Base-by-base conservation (phyloP, 2,888 invertebrate genomes). In the Tinea pellionella region DNA sequence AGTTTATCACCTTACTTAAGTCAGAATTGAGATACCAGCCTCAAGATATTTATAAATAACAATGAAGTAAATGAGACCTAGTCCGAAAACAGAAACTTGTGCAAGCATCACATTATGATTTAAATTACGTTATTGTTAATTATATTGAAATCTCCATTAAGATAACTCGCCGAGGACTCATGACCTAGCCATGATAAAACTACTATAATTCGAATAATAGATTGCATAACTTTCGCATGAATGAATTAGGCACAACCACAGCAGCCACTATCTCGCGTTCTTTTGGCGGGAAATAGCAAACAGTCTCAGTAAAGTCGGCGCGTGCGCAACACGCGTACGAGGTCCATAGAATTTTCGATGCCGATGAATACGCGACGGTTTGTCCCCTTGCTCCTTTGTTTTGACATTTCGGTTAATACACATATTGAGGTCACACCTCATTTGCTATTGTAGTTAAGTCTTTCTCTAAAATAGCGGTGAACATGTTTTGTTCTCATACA, bases 371-470 rank as follows among this genome's bases (percentile, higher is more conserved):
- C 83, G 74, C 78, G 78, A 77, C 80, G 75, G 77, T 77, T 80
- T 75, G 79, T 84, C 80, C 78, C 76, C 76, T 77, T 77, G 72
- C 74, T 76, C 75, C 75, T 71, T 75, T 75, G 73, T 80, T 72
- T 72, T 72, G 70, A 72, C 69, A 71, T 74, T 73, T 74, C 70
- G 69, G 75, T 75, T 78, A 74, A 81, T 83, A 82, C 77, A 78
- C 80, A 75, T 78, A 84, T 82, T 81, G 86, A 79, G 84, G 81
- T 68, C 84, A 78, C 76, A 74, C 71, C 80, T 82, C 78, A 76
- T 82, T 83, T 74, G 68, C 76, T 68, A 71, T 84, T 83, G 80
- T 79, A 72, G 43, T 41, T 64, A 66, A 63, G 47, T 80, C 77
- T 78, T 77, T 77, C 66, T 78, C 70, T 81, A 78, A 81, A 74